A percentile compares a stretch with the other conserved stretches of the same genome.
Conservation (phyloP, 2,113 vertebrate genomes). For the Phyllostomus discolor region DNA sequence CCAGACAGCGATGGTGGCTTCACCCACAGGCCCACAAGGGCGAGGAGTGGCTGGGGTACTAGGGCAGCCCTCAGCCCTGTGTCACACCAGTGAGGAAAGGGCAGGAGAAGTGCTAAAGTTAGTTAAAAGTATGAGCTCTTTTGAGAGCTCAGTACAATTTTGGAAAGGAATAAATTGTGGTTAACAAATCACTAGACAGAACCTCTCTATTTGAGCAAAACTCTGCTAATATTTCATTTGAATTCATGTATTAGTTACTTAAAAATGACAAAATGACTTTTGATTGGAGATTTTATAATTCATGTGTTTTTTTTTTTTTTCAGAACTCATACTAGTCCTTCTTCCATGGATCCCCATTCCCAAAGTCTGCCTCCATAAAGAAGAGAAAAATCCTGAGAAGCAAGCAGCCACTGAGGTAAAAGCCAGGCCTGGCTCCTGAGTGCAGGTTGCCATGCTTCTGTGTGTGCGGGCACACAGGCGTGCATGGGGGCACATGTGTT, state of each 20-base stretch:
- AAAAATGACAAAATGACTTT: not conserved
- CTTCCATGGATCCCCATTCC: not conserved
- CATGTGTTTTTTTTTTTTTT: not conserved
- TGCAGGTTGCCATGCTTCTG: accelerated
- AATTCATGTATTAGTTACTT: not conserved
- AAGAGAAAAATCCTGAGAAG: not conserved
- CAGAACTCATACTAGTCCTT: not conserved
- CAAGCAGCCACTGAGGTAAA: not conserved
- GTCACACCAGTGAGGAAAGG: not conserved
- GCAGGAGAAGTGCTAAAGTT: not conserved
- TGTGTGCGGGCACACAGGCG: accelerated
- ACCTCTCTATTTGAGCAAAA: not conserved
- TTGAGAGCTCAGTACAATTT: not conserved
- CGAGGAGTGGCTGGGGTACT: not conserved
- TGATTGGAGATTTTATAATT: not conserved
- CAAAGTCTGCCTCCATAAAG: not conserved
- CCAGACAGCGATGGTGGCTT: not conserved
- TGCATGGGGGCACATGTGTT: accelerated
- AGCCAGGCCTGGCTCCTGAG: not conserved
- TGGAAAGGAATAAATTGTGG: not conserved
- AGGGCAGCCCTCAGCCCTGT: not conserved
- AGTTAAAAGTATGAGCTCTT: not conserved
- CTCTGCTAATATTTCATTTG: not conserved
- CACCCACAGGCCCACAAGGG: not conserved
- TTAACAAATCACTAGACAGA: not conserved